These are phyloP conservation scores for Ooceraea biroi DNA, from an alignment of 1,140 invertebrate genomes.

Conservation along the genomic window DNA sequence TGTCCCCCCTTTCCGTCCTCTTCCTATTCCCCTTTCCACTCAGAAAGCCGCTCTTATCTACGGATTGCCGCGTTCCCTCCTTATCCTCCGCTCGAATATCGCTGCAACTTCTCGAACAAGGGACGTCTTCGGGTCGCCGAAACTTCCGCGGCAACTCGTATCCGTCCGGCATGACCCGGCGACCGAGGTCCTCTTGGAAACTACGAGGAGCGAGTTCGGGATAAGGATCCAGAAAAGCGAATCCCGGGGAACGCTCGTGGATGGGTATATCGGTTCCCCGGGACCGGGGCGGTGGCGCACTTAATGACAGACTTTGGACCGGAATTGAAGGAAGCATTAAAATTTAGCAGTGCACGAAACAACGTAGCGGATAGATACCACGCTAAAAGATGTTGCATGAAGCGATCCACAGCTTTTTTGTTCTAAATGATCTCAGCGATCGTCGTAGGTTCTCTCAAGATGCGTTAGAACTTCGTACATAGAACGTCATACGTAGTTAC, in stretches of 20 bases:
- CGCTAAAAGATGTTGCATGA: no score
- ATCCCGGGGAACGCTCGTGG: constrained; percentile 18
- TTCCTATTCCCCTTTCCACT: background rate
- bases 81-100: constrained; percentile 72
- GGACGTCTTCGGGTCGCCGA: constrained; percentile 54
- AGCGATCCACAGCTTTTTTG: no score
- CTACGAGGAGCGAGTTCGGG: constrained; percentile 54
- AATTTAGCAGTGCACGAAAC: constrained; percentile 17
- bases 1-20: background rate
- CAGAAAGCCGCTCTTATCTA: constrained; percentile 40
- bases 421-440: no score
- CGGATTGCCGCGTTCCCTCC: constrained; percentile 17
- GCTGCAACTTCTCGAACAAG: constrained; percentile 56
- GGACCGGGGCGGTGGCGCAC: constrained; percentile 8
- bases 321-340: constrained; percentile 32
- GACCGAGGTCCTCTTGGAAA: constrained; percentile 55
- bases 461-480: no score
- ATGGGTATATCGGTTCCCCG: constrained; percentile 30
- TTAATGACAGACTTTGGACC: constrained; percentile 50
- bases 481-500: no score
- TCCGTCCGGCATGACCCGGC: constrained; percentile 31
- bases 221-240: constrained; percentile 65
- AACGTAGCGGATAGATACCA: background rate
- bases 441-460: background rate
- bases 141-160: constrained; percentile 66